Conservation (phyloP, 2,888 invertebrate species). For the Nymphalis c-album region DNA sequence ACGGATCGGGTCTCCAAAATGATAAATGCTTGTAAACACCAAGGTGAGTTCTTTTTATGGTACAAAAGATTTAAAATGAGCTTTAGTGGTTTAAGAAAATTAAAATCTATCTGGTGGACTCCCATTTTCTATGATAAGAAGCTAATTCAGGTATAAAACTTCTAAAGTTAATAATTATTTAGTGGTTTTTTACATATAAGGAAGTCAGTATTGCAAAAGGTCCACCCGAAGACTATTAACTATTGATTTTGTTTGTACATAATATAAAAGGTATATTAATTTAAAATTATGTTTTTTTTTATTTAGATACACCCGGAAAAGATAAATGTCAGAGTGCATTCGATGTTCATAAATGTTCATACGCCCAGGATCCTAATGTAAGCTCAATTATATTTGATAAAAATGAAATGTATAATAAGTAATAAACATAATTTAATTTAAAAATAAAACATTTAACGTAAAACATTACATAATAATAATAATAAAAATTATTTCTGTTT, state of each 20-base stretch:
- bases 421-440: background rate
- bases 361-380: constrained; percentile 71
- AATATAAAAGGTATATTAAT: background rate
- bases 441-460: background rate
- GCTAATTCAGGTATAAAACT: no score
- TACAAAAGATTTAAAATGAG: no score
- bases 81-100: no score
- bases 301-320: constrained; percentile 68
- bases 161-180: no score
- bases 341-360: constrained; percentile 75
- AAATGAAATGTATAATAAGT: background rate
- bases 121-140: no score
- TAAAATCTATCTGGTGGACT: no score
- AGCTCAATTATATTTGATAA: constrained; percentile 41
- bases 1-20: constrained; percentile 63
- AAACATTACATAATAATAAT: no score
- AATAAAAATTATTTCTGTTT: constrained; percentile 47
- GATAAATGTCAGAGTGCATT: constrained; percentile 71
- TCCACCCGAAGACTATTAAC: no score
- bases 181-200: no score
- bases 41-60: constrained; percentile 51
- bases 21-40: constrained; percentile 68
- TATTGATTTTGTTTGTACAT: no score
- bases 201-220: no score
- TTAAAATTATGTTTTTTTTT: constrained; percentile 13